Conservation (phyloP, 2,797 vertebrate genomes). For the Siniperca scherzeri region DNA sequence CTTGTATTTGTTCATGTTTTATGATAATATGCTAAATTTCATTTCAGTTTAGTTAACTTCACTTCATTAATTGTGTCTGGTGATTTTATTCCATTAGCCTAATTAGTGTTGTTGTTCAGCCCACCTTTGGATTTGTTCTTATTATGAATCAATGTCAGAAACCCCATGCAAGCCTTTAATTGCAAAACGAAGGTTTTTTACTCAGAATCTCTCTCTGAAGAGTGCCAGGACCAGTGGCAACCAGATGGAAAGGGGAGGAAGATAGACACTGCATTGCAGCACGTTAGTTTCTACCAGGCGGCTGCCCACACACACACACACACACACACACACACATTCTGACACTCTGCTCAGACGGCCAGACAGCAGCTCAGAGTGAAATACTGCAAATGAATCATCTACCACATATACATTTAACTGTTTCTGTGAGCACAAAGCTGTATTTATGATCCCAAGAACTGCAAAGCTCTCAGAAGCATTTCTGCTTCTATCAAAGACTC, state of each 20-base stretch:
- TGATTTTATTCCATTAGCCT: constrained; percentile 34
- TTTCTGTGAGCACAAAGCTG: constrained; percentile 43
- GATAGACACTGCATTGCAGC: constrained; percentile 82
- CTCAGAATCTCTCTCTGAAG: constrained; percentile 30
- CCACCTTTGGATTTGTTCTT: constrained; percentile 39
- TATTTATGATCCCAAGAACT: constrained; percentile 42
- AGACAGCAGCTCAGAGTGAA: constrained; percentile 52
- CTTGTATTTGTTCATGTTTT: constrained; percentile 26
- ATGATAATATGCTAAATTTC: constrained; percentile 19
- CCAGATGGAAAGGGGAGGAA: constrained; percentile 69
- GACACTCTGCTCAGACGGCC: constrained; percentile 40
- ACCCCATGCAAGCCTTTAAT: constrained; percentile 32
- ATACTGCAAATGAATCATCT: constrained; percentile 67
- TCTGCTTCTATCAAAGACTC: constrained; percentile 28
- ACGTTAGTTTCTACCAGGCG: constrained; percentile 66
- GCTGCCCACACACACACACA: constrained; percentile 65
- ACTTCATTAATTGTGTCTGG: constrained; percentile 37
- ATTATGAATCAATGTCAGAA: constrained; percentile 50
- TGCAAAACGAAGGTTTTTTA: constrained; percentile 43
- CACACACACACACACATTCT: constrained; percentile 23
- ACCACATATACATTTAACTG: constrained; percentile 63
- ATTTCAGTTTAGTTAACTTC: constrained; percentile 28
- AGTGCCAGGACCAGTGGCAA: constrained; percentile 58
- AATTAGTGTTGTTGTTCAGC: constrained; percentile 49
- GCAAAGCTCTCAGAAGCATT: constrained; percentile 23